These are phyloP conservation scores for Campylomormyrus tamandua DNA, from an alignment of 2,113 vertebrate species.

Conservation along the genomic window DNA sequence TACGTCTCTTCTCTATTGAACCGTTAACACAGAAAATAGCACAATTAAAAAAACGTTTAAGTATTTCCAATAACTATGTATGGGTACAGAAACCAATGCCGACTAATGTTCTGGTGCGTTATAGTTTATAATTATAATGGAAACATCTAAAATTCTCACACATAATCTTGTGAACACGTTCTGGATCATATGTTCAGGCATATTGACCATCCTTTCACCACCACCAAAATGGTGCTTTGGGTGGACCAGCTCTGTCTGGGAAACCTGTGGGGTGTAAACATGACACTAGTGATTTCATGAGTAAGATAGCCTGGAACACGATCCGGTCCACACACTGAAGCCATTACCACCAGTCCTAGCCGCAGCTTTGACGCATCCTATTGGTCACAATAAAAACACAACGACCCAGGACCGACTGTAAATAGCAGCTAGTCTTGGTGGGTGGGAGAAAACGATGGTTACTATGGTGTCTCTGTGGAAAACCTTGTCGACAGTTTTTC, in stretches of 20 bases:
- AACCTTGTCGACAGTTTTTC: neutral
- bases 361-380: constrained; percentile 9
- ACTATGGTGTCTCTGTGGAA: neutral
- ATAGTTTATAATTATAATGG: neutral
- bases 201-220: neutral
- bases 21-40: neutral
- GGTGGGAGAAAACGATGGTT: neutral
- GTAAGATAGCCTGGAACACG: neutral
- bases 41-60: neutral
- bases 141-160: neutral
- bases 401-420: neutral
- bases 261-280: constrained; percentile 2
- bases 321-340: constrained; percentile 5
- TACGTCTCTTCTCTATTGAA: neutral
- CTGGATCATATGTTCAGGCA: neutral
- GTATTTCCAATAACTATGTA: neutral
- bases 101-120: neutral
- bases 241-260: neutral
- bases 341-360: neutral
- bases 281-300: neutral
- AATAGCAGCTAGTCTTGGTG: neutral
- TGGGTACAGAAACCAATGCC: neutral
- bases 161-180: neutral
- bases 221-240: neutral
- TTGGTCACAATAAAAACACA: neutral